Evolutionary conservation across 2,113 vertebrate species (phyloP).

Genomic region (Pyrgilauda ruficollis): DNA sequence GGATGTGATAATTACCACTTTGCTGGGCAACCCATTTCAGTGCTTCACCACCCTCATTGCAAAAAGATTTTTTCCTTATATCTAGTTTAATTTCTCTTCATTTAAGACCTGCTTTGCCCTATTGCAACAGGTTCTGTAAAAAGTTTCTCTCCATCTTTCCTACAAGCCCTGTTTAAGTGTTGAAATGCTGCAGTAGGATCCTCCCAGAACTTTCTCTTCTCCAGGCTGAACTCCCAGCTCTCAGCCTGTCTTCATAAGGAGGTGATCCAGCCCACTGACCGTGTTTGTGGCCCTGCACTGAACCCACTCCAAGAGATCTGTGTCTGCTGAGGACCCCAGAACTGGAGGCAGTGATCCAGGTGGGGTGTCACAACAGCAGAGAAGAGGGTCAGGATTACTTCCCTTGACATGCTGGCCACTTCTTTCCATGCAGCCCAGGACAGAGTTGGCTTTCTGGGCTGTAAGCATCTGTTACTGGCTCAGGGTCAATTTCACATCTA

Average conservation of each 20-base stretch:
- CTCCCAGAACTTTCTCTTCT: not conserved
- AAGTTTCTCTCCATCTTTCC: not conserved
- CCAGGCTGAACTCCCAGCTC: not conserved
- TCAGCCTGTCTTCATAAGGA: not conserved
- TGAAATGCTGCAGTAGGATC: not conserved
- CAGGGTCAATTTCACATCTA: not conserved
- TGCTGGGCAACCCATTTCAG: not conserved
- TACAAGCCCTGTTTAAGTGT: not conserved
- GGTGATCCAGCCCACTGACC: not conserved
- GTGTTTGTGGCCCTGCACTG: not conserved
- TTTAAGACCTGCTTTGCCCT: not conserved
- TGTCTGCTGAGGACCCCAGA: not conserved
- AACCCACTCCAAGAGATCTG: not conserved
- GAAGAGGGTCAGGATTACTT: not conserved
- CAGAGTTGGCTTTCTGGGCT: not conserved
- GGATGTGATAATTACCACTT: not conserved
- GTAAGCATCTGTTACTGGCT: accelerated
- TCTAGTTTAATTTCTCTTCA: not conserved
- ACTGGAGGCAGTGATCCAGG: not conserved
- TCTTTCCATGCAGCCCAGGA: not conserved
- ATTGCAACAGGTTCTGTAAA: not conserved
- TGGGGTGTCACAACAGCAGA: not conserved
- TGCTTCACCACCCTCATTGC: accelerated
- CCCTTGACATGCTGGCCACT: not conserved
- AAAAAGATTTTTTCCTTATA: not conserved